A percentile compares a stretch with the other conserved stretches of the same genome.
Evolutionary conservation across 2,888 invertebrate species (phyloP).

Genomic region (Plusia festucae): DNA sequence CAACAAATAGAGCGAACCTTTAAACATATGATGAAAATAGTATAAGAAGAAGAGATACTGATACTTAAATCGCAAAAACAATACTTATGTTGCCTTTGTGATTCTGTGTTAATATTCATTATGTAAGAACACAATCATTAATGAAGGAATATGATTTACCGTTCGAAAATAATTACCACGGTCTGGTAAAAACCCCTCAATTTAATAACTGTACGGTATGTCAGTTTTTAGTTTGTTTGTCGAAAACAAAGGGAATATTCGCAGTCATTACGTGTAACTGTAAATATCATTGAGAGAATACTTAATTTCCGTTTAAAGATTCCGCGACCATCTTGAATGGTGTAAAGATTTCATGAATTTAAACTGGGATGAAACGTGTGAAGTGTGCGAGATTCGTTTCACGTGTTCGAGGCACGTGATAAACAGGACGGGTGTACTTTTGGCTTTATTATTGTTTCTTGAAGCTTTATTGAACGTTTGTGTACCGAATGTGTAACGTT

Average conservation of each 20-base stretch:
- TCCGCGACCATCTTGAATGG: conserved; percentile 23
- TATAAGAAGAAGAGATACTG: conserved; percentile 8
- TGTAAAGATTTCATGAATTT: conserved; percentile 42
- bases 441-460: conserved; percentile 45
- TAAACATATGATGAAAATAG: conserved; percentile 16
- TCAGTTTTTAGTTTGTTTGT: background rate
- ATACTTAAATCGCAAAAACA: too few relatives aligned
- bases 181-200: background rate
- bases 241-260: background rate
- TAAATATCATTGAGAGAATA: conserved; percentile 13
- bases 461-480: conserved; percentile 40
- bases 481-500: conserved; percentile 22
- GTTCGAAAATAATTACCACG: background rate
- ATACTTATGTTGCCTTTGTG: too few relatives aligned
- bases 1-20: conserved; percentile 15
- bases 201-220: background rate
- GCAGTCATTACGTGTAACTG: background rate
- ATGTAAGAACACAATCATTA: background rate
- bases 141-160: background rate
- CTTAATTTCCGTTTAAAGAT: conserved; percentile 12
- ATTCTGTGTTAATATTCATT: background rate
- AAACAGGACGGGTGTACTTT: conserved; percentile 37
- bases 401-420: conserved; percentile 37
- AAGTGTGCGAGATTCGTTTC: conserved; percentile 30
- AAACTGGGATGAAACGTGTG: conserved; percentile 31